Evolutionary conservation across 53 echinoderm and acorn worm genomes (phyloP).

Genomic region (Glandiceps talaboti): DNA sequence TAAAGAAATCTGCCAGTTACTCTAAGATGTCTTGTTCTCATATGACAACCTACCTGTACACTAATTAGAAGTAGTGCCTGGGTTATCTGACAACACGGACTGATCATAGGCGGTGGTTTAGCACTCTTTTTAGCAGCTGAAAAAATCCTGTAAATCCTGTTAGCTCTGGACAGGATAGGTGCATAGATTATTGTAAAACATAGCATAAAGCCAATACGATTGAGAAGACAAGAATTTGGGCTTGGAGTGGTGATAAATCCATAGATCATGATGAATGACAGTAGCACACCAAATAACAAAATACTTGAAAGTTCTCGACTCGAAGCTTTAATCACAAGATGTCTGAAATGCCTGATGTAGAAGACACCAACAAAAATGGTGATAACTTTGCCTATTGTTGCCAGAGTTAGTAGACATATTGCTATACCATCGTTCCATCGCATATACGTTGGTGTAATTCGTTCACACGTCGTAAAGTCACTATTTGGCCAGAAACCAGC

Average conservation of each 20-base stretch:
- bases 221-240: slow-evolving; percentile 4
- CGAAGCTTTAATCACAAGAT: slow-evolving; percentile 47
- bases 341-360: slow-evolving; percentile 25
- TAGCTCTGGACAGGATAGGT: slow-evolving; percentile 27
- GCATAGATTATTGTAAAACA: slow-evolving; percentile 33
- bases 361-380: slow-evolving; percentile 4
- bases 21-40: no score
- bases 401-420: slow-evolving; percentile 6
- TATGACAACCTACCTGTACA: slow-evolving; percentile 42
- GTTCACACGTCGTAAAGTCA: slow-evolving; percentile 11
- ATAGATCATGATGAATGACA: slow-evolving; percentile 29
- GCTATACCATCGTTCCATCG: slow-evolving; percentile 20
- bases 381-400: slow-evolving; percentile 7
- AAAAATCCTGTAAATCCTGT: slow-evolving; percentile 61
- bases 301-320: slow-evolving; percentile 48
- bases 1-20: no score
- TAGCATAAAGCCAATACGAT: slow-evolving; percentile 13
- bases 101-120: slow-evolving; percentile 19
- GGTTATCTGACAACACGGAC: slow-evolving; percentile 29
- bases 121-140: slow-evolving; percentile 12
- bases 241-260: slow-evolving; percentile 14
- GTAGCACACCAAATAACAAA: slow-evolving; percentile 22
- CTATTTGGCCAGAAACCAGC: slow-evolving; percentile 20
- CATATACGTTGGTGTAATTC: slow-evolving; percentile 14
- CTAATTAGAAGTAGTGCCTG: slow-evolving; percentile 16